These are phyloP conservation scores for Drosophila elegans DNA, from an alignment of 1,140 invertebrate genomes.

Conservation along the genomic window DNA sequence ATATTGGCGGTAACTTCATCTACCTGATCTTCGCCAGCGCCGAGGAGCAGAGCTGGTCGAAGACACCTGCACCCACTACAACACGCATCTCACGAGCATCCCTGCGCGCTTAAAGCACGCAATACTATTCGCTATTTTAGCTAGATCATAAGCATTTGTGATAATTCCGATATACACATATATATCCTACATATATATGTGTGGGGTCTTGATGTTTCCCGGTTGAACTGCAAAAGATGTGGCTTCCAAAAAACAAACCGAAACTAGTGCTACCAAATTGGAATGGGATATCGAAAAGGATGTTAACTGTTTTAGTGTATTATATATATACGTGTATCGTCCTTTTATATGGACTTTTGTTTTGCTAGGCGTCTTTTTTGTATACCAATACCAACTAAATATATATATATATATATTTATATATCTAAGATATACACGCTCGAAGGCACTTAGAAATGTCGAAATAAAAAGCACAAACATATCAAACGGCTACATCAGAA, in stretches of 20 bases:
- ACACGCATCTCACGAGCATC: slow-evolving; percentile 11
- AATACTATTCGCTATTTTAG: slow-evolving; percentile 30
- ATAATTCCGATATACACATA: slow-evolving; percentile 42
- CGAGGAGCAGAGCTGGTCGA: slow-evolving; percentile 91
- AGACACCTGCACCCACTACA: not conserved
- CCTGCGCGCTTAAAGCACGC: slow-evolving; percentile 28
- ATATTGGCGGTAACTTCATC: slow-evolving; percentile 91
- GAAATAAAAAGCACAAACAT: slow-evolving; percentile 49
- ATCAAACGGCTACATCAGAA: slow-evolving; percentile 2
- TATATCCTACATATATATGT: slow-evolving; percentile 3
- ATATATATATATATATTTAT: slow-evolving; percentile 20
- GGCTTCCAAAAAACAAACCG: slow-evolving; percentile 28
- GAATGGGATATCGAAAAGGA: slow-evolving; percentile 4
- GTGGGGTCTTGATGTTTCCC: slow-evolving; percentile 10
- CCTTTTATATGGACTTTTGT: slow-evolving; percentile 50
- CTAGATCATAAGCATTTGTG: slow-evolving; percentile 51
- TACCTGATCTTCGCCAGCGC: slow-evolving; percentile 94
- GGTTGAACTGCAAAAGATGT: slow-evolving; percentile 3
- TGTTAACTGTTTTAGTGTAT: slow-evolving; percentile 40
- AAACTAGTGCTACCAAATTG: slow-evolving; percentile 47
- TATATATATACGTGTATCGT: slow-evolving; percentile 15
- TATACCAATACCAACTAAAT: slow-evolving; percentile 30
- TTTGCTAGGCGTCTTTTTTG: slow-evolving; percentile 48
- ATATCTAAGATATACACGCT: slow-evolving; percentile 19
- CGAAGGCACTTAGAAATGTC: slow-evolving; percentile 22